Conservation (phyloP, 35 echinoderm and acorn worm species). For the Diadema setosum region DNA sequence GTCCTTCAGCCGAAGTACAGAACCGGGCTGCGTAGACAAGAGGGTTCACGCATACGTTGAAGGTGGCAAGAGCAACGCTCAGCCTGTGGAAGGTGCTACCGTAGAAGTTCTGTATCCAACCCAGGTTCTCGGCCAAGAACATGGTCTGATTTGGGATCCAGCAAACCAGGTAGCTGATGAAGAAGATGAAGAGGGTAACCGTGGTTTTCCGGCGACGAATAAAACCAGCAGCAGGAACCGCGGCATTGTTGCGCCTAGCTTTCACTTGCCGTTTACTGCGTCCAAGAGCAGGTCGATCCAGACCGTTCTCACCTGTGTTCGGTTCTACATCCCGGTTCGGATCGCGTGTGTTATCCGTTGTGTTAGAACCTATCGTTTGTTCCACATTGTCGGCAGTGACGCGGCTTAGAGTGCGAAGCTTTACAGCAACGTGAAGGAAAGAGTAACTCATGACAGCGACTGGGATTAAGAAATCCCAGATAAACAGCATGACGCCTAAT, state of each 20-base stretch:
- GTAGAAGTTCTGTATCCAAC: not conserved
- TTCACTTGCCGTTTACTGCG: not conserved
- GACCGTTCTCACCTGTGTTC: not conserved
- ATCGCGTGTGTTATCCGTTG: not conserved
- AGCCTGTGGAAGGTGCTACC: not conserved
- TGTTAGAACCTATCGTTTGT: not conserved
- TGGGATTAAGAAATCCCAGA: conserved; percentile 70
- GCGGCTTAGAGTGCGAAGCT: conserved; percentile 24
- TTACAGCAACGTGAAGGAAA: conserved; percentile 42
- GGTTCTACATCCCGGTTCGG: not conserved
- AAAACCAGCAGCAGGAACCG: not conserved
- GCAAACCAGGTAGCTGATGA: conserved; percentile 61
- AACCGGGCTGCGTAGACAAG: not conserved
- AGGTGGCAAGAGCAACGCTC: not conserved
- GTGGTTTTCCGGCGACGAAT: conserved; percentile 25
- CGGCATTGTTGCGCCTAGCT: not conserved
- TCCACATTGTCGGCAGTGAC: not conserved
- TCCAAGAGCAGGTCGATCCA: not conserved
- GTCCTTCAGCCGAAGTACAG: too few relatives aligned
- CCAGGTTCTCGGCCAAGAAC: conserved; percentile 51
- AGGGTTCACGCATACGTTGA: not conserved
- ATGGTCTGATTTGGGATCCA: conserved; percentile 72
- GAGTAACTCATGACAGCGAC: conserved; percentile 52
- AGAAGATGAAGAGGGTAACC: conserved; percentile 38
- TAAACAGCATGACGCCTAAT: conserved; percentile 31